Base-by-base conservation (phyloP, 2,888 invertebrate genomes). In the Uloborus plumipes region DNA sequence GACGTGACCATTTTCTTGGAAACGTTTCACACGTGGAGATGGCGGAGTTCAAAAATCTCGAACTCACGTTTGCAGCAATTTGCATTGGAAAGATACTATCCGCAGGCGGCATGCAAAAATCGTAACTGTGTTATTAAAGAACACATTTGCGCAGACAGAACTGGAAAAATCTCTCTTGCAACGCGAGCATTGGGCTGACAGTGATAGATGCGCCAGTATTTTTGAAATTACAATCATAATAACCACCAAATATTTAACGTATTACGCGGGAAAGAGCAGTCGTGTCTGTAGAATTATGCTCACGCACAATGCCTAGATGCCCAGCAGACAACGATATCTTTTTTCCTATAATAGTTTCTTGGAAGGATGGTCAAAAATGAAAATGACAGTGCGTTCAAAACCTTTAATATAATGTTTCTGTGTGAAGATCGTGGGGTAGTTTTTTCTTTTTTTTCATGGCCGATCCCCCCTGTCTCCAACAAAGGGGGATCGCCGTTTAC, bases 221-320 rank as follows among this genome's bases (percentile, higher is more conserved):
- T 81, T 74, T 81, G 80, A 81, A 81, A 81, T 81, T 81, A 75
- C 74, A 81, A 81, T 81, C 80, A 74, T 81, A 81, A 81, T 81
- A 74, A 74, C 80, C 80, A 74, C 69, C 80, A 81, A 81, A 81
- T 74, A 81, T 81, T 81, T 81, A 81, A 81, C 80, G 73, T 81
- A 74, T 65, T 74, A 74, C 74, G 80, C 74, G 47, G 64, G 69
- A 64, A 74, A 74, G 74, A 65, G 58, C 51, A 64, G 74, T 81
- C 74, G 74, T 81, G 80, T 74, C 64, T 62, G 62, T 67, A 67
- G 73, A 80, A 74, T 81, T 81, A 81, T 70, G 53, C 53, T 65
- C 74, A 79, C 71, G 65, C 71, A 71, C 71, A 78, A 70, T 70
- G 71, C 78, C 58, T 53, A 72, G 61, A 77, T 78, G 64, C 71